phyloP scores from a whole-genome alignment of 2,888 invertebrate species.

The Schrankia costaestrigalis region DNA sequence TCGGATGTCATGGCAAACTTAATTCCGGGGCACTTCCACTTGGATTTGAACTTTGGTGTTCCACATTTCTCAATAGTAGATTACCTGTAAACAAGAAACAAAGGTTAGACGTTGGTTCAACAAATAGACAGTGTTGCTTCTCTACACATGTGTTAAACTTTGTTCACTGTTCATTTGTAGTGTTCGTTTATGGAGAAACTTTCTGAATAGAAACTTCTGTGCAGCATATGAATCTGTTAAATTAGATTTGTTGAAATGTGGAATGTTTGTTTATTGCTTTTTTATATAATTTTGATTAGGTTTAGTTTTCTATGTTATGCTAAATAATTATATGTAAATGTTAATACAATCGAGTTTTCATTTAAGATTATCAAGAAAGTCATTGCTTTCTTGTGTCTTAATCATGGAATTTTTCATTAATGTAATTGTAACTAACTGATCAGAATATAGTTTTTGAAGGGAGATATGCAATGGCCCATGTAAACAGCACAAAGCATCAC shows the following conservation, averaged over 20 bases:
- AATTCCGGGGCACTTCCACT: slow-evolving; percentile 34
- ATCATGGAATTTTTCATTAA: too few relatives aligned
- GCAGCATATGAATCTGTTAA: slow-evolving; percentile 1
- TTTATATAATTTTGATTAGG: too few relatives aligned
- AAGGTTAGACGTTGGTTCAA: slow-evolving; percentile 4
- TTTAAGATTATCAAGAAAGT: too few relatives aligned
- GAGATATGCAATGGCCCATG: too few relatives aligned
- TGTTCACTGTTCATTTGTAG: slow-evolving; percentile 3
- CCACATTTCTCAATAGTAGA: slow-evolving; percentile 51
- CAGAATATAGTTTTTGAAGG: too few relatives aligned
- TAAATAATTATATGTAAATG: too few relatives aligned
- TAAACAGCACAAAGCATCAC: too few relatives aligned
- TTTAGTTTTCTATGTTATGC: too few relatives aligned
- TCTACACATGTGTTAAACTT: slow-evolving; percentile 5
- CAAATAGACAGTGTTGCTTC: slow-evolving; percentile 7
- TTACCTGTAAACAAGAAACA: slow-evolving; percentile 29
- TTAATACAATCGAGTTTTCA: too few relatives aligned
- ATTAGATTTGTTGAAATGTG: slow-evolving; percentile 1
- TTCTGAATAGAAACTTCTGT: background rate
- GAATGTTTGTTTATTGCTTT: too few relatives aligned
- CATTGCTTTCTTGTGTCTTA: too few relatives aligned
- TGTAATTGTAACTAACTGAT: too few relatives aligned
- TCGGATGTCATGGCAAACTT: slow-evolving; percentile 71
- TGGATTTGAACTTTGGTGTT: slow-evolving; percentile 26
- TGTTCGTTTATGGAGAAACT: slow-evolving; percentile 1